These are phyloP conservation scores for Hecatera dysodea DNA, from an alignment of 2,888 invertebrate species.

Conservation along the genomic window DNA sequence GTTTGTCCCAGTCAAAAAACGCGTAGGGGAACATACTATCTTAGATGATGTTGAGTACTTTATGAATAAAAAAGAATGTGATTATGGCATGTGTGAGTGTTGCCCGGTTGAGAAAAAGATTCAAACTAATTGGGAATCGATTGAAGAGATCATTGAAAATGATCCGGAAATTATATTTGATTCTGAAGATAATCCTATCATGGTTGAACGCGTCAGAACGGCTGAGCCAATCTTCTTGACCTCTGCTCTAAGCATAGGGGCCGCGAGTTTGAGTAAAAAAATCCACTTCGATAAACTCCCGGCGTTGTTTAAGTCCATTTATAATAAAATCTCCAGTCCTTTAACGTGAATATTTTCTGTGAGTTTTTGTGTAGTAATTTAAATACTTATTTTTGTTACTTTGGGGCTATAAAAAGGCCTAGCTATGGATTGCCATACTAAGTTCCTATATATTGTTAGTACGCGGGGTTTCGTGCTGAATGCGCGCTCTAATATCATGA, in stretches of 20 bases:
- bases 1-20: slow-evolving; percentile 73
- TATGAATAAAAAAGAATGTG: slow-evolving; percentile 85
- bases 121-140: slow-evolving; percentile 83
- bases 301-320: slow-evolving; percentile 77
- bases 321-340: slow-evolving; percentile 75
- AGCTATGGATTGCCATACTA: slow-evolving; percentile 19
- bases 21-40: slow-evolving; percentile 79
- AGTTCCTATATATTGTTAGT: slow-evolving; percentile 30
- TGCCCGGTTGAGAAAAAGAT: slow-evolving; percentile 77
- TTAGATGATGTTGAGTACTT: slow-evolving; percentile 85
- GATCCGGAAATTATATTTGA: slow-evolving; percentile 89
- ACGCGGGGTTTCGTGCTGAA: slow-evolving; percentile 14
- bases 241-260: slow-evolving; percentile 58
- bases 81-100: slow-evolving; percentile 85
- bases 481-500: slow-evolving; percentile 4
- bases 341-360: slow-evolving; percentile 62
- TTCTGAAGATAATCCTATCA: slow-evolving; percentile 82
- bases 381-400: slow-evolving; percentile 25
- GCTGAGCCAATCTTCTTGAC: slow-evolving; percentile 60
- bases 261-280: slow-evolving; percentile 71
- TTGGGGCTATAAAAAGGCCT: slow-evolving; percentile 30
- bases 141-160: slow-evolving; percentile 87
- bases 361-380: slow-evolving; percentile 30
- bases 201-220: slow-evolving; percentile 77
- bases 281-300: slow-evolving; percentile 77